Evolutionary conservation across 2,888 invertebrate genomes (phyloP), one percentile per base, ranked within the genome.

Genomic region (Cordylochernes scorpioides): DNA sequence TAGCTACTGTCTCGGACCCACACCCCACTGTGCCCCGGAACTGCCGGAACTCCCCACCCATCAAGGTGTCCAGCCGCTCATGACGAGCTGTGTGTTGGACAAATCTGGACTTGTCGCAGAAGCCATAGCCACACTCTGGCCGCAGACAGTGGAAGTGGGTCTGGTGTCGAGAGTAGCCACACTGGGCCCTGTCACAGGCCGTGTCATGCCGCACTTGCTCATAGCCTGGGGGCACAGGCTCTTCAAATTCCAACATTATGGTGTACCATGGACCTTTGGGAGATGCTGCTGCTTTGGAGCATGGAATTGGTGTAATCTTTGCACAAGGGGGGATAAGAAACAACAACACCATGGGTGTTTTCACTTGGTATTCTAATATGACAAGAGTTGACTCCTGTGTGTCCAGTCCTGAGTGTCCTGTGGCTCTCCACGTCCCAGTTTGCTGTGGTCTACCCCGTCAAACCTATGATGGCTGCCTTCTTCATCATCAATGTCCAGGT

Each of bases 21-120:
- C 88, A 88, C 33, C 73, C 68, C 13, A 84, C 77, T 44, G 78
- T 82, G 1, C 82, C 77, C 9, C 86, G 61, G 50, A 72, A 88
- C 48, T 86, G 86, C 41, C 75, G 74, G 54, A 91, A 86, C 49
- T 88, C 86, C 3, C 78, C 80, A 2, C 86, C 86, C 75, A 86
- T 86, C 7, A 88, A 54, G 0, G 77, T 80, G 49, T 88, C 86
- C 42, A 88, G 58, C 45, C 86, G 66, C 49, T 86, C 84, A 48
- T 88, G 88, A 16, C 88, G 61, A 2, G 84, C 80, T 0, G 82
- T 82, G 52, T 91, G 88, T 46, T 86, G 86, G 2, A 82, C 77
- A 47, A 84, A 82, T 35, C 84, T 64, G 0, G 86, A 82, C 49
- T 82, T 80, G 58, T 88, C 88, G 52, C 86, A 86, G 61, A 88